Evolutionary conservation across 2,797 vertebrate species (phyloP), one percentile per base, ranked within the genome.

Genomic region (Diceros bicornis): DNA sequence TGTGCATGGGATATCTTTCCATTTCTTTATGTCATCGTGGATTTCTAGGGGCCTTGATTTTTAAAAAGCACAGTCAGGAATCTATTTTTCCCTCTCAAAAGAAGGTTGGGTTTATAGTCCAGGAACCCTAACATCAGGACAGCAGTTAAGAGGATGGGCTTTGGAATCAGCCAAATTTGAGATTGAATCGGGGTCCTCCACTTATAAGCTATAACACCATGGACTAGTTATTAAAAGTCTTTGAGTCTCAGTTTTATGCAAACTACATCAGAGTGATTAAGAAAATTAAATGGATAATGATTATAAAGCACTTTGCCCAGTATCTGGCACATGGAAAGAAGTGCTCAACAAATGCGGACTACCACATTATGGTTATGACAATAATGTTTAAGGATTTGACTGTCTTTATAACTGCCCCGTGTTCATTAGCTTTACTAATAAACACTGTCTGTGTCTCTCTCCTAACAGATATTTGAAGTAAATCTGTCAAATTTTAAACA

Each of bases 81-180:
- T 61, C 32, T 55, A 68, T 93, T 87, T 64, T 74, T 68, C 6
- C 32, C 34, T 81, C 95, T 95, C 29, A 55, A 86, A 66, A 89
- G 34, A 18, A 95, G 91, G 16, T 72, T 27, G 61, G 7, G 68
- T 71, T 82, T 93, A 93, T 83, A 89, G 68, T 7, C 55, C 77
- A 66, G 64, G 44, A 96, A 44, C 6, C 50, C 69, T 83, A 52
- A 86, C 41, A 41, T 77, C 62, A 96, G 47, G 4, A 92, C 55
- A 86, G 16, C 50, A 23, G 47, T 66, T 81, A 86, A 82, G 61
- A 96, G 9, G 37, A 59, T 91, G 21, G 23, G 13, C 44, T 96
- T 78, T 81, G n/a, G 32, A 95, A 74, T 93, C 50, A 87, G 68
- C 59, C 57, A 91, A 50, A 95, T 95, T 50, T 95, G 34, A 91